Evolutionary conservation across 2,113 vertebrate species (phyloP).

Genomic region (Fregata magnificens): DNA sequence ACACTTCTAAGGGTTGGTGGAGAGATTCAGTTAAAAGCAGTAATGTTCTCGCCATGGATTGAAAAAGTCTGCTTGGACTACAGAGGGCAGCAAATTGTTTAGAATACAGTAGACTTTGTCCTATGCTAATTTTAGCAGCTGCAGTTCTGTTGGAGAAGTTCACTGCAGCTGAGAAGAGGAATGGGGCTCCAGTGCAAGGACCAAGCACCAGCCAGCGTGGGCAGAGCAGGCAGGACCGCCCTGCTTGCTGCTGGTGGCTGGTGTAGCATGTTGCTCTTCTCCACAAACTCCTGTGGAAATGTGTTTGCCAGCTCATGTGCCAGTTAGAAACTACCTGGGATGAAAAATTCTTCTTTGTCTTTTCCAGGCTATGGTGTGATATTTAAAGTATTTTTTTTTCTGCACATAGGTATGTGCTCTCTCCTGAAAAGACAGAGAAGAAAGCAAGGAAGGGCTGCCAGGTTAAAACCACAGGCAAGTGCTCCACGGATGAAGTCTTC

Average conservation of each 20-base stretch:
- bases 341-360: background rate
- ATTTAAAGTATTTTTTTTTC: background rate
- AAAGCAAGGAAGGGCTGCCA: background rate
- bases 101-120: background rate
- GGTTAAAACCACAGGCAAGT: background rate
- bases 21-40: background rate
- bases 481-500: background rate
- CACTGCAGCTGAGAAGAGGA: background rate
- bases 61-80: background rate
- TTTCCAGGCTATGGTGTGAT: background rate
- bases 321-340: background rate
- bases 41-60: background rate
- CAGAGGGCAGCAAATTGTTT: slow-evolving; percentile 29
- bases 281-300: background rate
- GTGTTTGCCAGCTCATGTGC: background rate
- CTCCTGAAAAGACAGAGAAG: background rate
- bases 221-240: background rate
- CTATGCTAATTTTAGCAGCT: background rate
- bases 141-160: background rate
- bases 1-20: background rate
- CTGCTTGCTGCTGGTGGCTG: background rate
- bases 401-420: accelerated
- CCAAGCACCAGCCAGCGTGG: background rate
- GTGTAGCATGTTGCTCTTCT: background rate
- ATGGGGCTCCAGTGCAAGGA: background rate